Percentiles rank a stretch among this genome's conserved stretches.
Evolutionary conservation across 30 jellyfish, hydroid and myxozoan species (phyloP).

Genomic region (Aurelia aurita complex sp. Pacific): DNA sequence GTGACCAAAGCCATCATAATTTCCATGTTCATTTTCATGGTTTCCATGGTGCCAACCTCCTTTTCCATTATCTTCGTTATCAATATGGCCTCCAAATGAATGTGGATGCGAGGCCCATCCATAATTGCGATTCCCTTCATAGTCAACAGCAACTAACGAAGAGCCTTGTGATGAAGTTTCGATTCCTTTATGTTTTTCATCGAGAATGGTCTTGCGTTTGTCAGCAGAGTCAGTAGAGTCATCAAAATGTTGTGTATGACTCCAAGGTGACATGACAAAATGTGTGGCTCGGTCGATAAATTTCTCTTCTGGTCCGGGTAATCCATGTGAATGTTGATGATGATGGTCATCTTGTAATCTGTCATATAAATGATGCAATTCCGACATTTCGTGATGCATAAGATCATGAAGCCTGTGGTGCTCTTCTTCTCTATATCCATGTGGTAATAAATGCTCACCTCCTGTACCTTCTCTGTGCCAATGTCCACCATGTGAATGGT

Average conservation of each 20-base stretch:
- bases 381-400: slow-evolving; percentile 53
- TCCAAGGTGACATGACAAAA: slow-evolving; percentile 68
- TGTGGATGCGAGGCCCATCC: slow-evolving; percentile 49
- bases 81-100: neutral
- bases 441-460: slow-evolving; percentile 62
- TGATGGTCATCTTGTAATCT: slow-evolving; percentile 58
- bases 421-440: slow-evolving; percentile 54
- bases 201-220: slow-evolving; percentile 27
- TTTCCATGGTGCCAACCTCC: slow-evolving; percentile 26
- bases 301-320: slow-evolving; percentile 75
- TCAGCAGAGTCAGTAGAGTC: slow-evolving; percentile 39
- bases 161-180: neutral
- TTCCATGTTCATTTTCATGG: slow-evolving; percentile 24
- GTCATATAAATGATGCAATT: slow-evolving; percentile 60
- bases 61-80: slow-evolving; percentile 18
- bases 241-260: slow-evolving; percentile 28
- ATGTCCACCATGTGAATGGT: slow-evolving; percentile 46
- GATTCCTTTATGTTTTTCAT: slow-evolving; percentile 12
- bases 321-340: slow-evolving; percentile 47
- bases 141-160: neutral
- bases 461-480: slow-evolving; percentile 67
- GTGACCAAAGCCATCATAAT: slow-evolving; percentile 4
- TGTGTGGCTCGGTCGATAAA: slow-evolving; percentile 71
- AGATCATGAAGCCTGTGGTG: slow-evolving; percentile 47
- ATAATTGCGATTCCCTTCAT: slow-evolving; percentile 4